These are phyloP conservation scores for Dicyrtoma fusca DNA, from an alignment of 2,888 invertebrate genomes.

Conservation along the genomic window DNA sequence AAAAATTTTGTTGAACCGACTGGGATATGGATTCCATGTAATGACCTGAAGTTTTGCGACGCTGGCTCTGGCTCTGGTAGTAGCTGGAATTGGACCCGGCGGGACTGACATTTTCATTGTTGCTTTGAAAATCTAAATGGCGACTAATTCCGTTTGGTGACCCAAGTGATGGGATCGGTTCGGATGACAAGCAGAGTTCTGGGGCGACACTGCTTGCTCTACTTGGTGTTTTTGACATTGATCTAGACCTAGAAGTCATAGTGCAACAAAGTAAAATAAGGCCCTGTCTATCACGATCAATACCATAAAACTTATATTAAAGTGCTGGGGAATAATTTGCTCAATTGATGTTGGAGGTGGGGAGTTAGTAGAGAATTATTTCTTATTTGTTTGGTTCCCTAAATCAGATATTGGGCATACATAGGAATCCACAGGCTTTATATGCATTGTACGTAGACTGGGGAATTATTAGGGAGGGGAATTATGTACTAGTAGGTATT, in stretches of 20 bases:
- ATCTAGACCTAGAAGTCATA: background rate
- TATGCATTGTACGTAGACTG: too few species aligned
- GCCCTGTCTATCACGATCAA: too few species aligned
- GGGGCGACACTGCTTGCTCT: constrained; percentile 22
- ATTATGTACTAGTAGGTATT: too few species aligned
- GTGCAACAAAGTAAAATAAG: too few species aligned
- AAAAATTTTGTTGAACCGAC: background rate
- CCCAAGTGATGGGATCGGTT: background rate
- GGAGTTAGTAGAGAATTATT: too few species aligned
- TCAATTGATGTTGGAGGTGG: background rate
- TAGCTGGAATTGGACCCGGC: background rate
- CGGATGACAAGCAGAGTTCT: background rate
- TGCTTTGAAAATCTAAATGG: too few species aligned
- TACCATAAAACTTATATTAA: background rate
- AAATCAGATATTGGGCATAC: too few species aligned
- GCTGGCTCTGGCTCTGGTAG: background rate
- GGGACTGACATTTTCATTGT: background rate
- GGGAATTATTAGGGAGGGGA: too few species aligned
- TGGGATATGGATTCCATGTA: background rate
- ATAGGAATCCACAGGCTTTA: too few species aligned
- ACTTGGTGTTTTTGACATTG: constrained; percentile 19
- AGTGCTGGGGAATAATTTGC: background rate
- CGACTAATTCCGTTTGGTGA: too few species aligned
- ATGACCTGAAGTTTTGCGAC: background rate
- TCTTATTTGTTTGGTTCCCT: too few species aligned